phyloP scores from a whole-genome alignment of 1,140 invertebrate genomes.

The Ceratosolen fusciceps region DNA sequence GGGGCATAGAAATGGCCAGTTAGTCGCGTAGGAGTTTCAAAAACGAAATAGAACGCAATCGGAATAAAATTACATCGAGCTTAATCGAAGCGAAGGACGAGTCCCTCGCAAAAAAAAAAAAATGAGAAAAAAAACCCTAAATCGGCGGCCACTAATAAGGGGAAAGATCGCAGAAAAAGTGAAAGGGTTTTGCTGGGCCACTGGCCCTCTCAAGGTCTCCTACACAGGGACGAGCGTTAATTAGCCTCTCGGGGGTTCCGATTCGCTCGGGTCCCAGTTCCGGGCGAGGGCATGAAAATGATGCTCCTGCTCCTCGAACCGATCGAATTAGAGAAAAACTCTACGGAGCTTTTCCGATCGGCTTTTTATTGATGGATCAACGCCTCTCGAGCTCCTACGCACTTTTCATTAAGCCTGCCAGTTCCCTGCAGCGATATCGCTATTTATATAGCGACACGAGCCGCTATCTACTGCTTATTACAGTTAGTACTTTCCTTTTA shows the following conservation, averaged over 20 bases:
- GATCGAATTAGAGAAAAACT: background rate
- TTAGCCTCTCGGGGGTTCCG: slow-evolving; percentile 15
- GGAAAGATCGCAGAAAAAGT: background rate
- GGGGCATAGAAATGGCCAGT: background rate
- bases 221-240: slow-evolving; percentile 17
- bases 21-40: too few relatives aligned
- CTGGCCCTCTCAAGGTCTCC: too few relatives aligned
- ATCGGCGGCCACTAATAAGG: background rate
- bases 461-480: too few relatives aligned
- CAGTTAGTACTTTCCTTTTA: too few relatives aligned
- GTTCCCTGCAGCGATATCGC: too few relatives aligned
- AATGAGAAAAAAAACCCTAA: too few relatives aligned
- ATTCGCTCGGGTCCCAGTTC: too few relatives aligned
- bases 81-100: too few relatives aligned
- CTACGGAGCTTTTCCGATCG: background rate
- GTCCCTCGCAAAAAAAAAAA: background rate
- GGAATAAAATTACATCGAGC: background rate
- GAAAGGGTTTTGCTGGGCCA: too few relatives aligned
- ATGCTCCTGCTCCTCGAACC: background rate
- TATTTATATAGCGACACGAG: too few relatives aligned
- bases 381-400: background rate
- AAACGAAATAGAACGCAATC: background rate
- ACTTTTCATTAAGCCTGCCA: slow-evolving; percentile 16
- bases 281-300: background rate
- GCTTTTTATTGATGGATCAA: too few relatives aligned